Base-by-base conservation (phyloP, 1,140 invertebrate species). In the Megathymus violae region DNA sequence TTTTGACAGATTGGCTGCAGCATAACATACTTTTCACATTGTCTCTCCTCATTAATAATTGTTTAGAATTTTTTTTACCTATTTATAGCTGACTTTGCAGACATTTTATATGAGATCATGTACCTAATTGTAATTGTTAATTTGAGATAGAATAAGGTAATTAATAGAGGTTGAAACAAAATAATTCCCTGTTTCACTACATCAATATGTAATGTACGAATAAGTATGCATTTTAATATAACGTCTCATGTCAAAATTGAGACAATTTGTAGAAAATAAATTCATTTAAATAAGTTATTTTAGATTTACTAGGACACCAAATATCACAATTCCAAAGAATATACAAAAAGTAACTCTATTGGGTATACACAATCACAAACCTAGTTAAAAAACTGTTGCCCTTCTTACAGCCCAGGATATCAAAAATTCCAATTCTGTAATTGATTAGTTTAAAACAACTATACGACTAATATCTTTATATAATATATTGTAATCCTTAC, bases 271-370 rank as follows among this genome's bases (percentile, higher is more conserved):
- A 25, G 14, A 50, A 52, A 40, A 52, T 52, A 52, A 52, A 52
- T 40, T 13, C 40, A 52, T 52, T 40, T 19, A 38, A 52, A 40
- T 52, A 52, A 52, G 40, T 52, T 52, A 52, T 16, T 52, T 52
- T 38, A 38, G 48, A 34, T 15, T 50, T 16, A 51, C 19, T 52
- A 52, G 36, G 50, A 52, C 50, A 52, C 36, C 50, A 14, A 52
- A 52, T 52, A 52, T 52, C 50, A 52, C 50, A 52, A 52, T 52
- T 36, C 11, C 36, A 36, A 52, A 6, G 36, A 52, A 52, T 40
- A 40, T 52, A 52, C 14, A 52, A 34, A 14, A 51, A 51, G 10
- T 41, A 50, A 6, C 5, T 16, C 17, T 40, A 52, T 13, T 19
- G 6, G 17, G 1, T 25, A n/a, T n/a, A 14, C 50, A 52, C 47